Base-by-base conservation (phyloP, 2,888 invertebrate genomes). In the Heliconius ismenius region DNA sequence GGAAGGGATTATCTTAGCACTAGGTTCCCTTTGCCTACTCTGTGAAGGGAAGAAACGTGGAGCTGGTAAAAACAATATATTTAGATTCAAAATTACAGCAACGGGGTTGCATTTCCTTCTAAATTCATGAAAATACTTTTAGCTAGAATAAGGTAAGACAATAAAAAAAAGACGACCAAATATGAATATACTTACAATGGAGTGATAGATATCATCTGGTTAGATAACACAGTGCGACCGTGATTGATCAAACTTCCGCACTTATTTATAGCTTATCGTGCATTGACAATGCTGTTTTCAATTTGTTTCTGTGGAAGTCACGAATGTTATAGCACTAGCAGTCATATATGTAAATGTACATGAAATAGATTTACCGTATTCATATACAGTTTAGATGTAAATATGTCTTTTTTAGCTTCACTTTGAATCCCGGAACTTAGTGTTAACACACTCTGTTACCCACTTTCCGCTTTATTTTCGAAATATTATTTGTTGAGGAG, bases 211-310 rank as follows among this genome's bases (percentile, higher is more conserved):
- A 65, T 24, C 70, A 72, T 76, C 76, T 76, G n/a, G 32, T 32
- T 49, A 72, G 76, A 76, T 76, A 76, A 76, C 54, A 24, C 13
- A 62, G 11, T 69, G 62, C 28, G 62, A 69, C 26, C 26, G 64
- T 76, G 76, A 76, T 72, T 72, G 76, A 76, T 76, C 58, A 72
- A 49, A 60, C 36, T 76, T 65, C 64, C 76, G 72, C 26, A 65
- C 43, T 54, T 76, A 76, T 65, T 58, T 72, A 72, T 72, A 76
- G 64, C 54, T 62, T 65, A 54, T 72, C 64, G 64, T 65, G 64
- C 54, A 21, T 36, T 64, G 63, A 54, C 36, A 63, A 63, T 43
- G 69, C 7, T 43, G 62, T 63, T 63, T 43, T 63, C 18, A 63
- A 62, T 62, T 24, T 39, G 62, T 21, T 39, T 62, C 28, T 73